These are phyloP conservation scores for Panulirus ornatus DNA, from an alignment of 1,140 invertebrate genomes.

Conservation along the genomic window DNA sequence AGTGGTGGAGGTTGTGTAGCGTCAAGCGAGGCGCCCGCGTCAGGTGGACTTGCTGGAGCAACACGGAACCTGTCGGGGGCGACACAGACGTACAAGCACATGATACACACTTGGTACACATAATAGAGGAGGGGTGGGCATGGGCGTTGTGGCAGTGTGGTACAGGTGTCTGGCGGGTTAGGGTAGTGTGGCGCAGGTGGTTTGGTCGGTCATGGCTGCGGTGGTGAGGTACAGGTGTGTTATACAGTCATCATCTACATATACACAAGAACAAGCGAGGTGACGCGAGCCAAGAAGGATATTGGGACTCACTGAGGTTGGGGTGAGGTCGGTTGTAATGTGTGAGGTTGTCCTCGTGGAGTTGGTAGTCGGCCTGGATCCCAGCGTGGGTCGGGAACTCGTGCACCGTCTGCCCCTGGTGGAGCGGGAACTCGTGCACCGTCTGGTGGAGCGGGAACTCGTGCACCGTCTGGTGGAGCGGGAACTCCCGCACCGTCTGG, in stretches of 20 bases:
- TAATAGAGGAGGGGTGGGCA: too few relatives aligned
- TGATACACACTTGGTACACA: too few relatives aligned
- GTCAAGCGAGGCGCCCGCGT: not conserved
- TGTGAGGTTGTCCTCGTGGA: conserved; percentile 17
- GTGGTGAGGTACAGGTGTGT: too few relatives aligned
- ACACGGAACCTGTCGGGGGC: not conserved
- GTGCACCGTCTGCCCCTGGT: conserved; percentile 21
- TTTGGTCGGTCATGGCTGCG: too few relatives aligned
- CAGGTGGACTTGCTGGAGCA: not conserved
- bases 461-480: not conserved
- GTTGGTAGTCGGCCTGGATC: conserved; percentile 12
- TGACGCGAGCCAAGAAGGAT: too few relatives aligned
- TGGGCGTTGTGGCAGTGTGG: too few relatives aligned
- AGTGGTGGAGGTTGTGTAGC: conserved; percentile 20
- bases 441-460: not conserved
- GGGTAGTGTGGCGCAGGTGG: too few relatives aligned
- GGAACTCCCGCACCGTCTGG: not conserved
- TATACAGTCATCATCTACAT: too few relatives aligned
- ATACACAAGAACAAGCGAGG: too few relatives aligned
- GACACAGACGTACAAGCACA: too few relatives aligned
- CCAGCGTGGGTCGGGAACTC: conserved; percentile 39
- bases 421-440: not conserved
- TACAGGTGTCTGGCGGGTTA: too few relatives aligned
- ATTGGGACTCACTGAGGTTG: conserved; percentile 9
- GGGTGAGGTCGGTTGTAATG: not conserved